phyloP scores from a whole-genome alignment of 2,888 invertebrate species.

The Pyralis farinalis region DNA sequence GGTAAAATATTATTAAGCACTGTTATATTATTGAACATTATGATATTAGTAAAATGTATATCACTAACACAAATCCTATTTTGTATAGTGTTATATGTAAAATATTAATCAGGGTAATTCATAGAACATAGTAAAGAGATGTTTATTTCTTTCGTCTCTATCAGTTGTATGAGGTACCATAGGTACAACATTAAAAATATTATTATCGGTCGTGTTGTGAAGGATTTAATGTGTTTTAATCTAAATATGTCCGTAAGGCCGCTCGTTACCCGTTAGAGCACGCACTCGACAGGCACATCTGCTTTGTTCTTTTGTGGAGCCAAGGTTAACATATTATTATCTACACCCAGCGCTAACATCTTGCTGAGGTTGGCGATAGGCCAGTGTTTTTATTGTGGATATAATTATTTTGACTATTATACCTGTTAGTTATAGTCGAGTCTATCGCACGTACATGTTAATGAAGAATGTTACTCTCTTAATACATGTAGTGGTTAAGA shows the following conservation, averaged over 20 bases:
- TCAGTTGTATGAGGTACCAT: too few species aligned
- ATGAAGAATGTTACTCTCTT: background rate
- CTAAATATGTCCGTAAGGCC: conserved; percentile 24
- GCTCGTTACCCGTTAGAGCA: conserved; percentile 26
- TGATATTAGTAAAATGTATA: too few species aligned
- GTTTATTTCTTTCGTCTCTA: too few species aligned
- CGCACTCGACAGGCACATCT: conserved; percentile 42
- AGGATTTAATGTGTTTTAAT: conserved; percentile 16
- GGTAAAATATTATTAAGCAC: too few species aligned
- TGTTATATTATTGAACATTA: too few species aligned
- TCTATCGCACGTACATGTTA: background rate
- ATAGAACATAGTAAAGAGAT: too few species aligned
- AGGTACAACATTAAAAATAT: too few species aligned
- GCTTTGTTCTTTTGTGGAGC: conserved; percentile 43
- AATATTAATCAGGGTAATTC: too few species aligned
- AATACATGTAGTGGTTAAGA: background rate
- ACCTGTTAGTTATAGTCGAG: background rate
- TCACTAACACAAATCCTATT: too few species aligned
- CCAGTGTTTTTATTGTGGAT: background rate
- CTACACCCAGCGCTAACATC: background rate
- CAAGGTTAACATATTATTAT: conserved; percentile 37
- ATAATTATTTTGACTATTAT: background rate
- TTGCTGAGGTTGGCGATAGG: background rate
- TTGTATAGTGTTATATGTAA: too few species aligned
- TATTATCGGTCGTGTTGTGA: background rate